Evolutionary conservation across 2,888 invertebrate genomes (phyloP).

Genomic region (Meghimatium bilineatum): DNA sequence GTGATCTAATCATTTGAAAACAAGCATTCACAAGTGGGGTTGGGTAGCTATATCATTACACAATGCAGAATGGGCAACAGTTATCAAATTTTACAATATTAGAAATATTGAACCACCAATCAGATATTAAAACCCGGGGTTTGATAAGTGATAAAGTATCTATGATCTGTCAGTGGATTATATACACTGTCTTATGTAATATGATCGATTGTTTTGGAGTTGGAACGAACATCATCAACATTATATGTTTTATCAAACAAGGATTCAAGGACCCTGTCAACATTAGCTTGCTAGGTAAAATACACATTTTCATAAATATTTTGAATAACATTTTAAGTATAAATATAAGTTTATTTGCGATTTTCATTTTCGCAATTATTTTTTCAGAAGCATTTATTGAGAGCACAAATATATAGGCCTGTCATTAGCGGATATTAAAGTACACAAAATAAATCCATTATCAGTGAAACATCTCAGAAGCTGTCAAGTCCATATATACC

Average conservation of each 20-base stretch:
- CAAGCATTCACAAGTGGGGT: too few relatives aligned
- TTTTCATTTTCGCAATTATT: background rate
- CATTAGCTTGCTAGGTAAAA: conserved; percentile 6
- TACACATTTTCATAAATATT: background rate
- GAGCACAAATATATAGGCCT: background rate
- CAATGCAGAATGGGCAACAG: too few relatives aligned
- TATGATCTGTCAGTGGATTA: background rate
- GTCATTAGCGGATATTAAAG: background rate
- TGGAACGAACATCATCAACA: conserved; percentile 14
- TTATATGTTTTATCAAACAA: conserved; percentile 13
- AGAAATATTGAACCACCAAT: too few relatives aligned
- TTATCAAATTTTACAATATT: too few relatives aligned
- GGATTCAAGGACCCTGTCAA: conserved; percentile 4
- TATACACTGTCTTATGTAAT: background rate
- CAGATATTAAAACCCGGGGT: background rate
- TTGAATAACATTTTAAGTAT: background rate
- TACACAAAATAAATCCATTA: background rate
- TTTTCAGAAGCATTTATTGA: background rate
- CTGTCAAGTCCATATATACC: too few relatives aligned
- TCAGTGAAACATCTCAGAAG: too few relatives aligned
- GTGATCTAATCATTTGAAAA: too few relatives aligned
- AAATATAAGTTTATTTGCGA: background rate
- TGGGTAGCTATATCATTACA: too few relatives aligned
- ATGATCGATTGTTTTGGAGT: conserved; percentile 1
- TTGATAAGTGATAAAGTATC: background rate